phyloP scores from a whole-genome alignment of 2,797 vertebrate genomes.

The Notoglanidium macrostoma region DNA sequence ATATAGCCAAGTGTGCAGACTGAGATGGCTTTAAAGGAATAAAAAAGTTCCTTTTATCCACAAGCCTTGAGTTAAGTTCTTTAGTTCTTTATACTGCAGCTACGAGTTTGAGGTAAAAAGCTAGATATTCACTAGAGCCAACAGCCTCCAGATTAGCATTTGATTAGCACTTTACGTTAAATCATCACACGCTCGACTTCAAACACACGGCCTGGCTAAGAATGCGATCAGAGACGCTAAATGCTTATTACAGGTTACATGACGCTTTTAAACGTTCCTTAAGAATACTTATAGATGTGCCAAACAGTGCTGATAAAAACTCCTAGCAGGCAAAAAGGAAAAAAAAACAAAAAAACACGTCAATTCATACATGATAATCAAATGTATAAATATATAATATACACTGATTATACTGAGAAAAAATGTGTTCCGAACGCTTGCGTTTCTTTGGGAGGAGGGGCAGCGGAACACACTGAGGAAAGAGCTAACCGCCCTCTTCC shows the following conservation, averaged over 20 bases:
- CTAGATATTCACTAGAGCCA: background rate
- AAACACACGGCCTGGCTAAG: background rate
- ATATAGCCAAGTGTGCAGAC: background rate
- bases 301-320: background rate
- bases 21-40: background rate
- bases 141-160: background rate
- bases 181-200: background rate
- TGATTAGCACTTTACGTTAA: too few relatives aligned
- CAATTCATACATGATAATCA: background rate
- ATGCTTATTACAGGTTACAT: conserved; percentile 8
- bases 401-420: background rate
- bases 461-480: background rate
- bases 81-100: background rate
- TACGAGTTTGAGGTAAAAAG: background rate
- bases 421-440: background rate
- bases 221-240: background rate
- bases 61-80: background rate
- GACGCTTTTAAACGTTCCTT: background rate
- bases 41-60: background rate
- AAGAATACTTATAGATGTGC: background rate
- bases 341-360: too few relatives aligned
- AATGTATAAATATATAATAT: background rate
- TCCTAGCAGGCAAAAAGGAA: too few relatives aligned
- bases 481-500: background rate
- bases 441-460: background rate